Evolutionary conservation across 2,888 invertebrate species (phyloP), one percentile per base, ranked within the genome.

Genomic region (Ashinkailepas kermadecensis): DNA sequence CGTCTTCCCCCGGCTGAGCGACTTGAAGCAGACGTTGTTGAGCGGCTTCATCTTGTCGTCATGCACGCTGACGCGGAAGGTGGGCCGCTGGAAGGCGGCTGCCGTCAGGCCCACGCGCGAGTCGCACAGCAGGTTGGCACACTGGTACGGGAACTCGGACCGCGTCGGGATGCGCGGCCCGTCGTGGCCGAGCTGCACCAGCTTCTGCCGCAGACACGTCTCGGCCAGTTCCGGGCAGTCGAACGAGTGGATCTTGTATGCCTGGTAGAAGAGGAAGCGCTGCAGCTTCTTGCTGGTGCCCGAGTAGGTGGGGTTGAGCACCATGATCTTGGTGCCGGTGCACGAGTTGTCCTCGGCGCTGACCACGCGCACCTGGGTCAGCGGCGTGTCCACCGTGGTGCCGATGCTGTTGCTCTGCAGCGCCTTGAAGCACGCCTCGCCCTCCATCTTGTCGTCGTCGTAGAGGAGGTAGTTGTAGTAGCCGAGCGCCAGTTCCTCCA

Each of bases 11-110:
- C 79, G 79, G 18, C 58, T 58, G 18, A 79, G 58, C 58, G 79
- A 57, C 79, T 79, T 79, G 79, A 79, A 79, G 59, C 79, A 79
- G n/a, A 79, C 79, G 59, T 79, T 79, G 59, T 79, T 79, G 79
- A 79, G 79, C 23, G 79, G 79, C 15, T 58, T 11, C 58, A 79
- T 79, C 79, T 79, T 79, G 23, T 79, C 79, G 25, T 79, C 15
- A 0, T 58, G 13, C n/a, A 79, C 79, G 15, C 18, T 25, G 23
- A 79, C 79, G 23, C 18, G 79, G 79, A 58, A 79, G 13, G 59
- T 15, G n/a, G 57, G 1, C 23, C 10, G n/a, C 23, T 10, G 57
- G 59, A 79, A 58, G 59, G 79, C 58, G 7, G 58, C 23, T 8
- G 13, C 58, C 57, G 59, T 58, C 10, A 79, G 59, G 58, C 58